Evolutionary conservation across 2,888 invertebrate species (phyloP), one percentile per base, ranked within the genome.

Genomic region (Bembecia ichneumoniformis): DNA sequence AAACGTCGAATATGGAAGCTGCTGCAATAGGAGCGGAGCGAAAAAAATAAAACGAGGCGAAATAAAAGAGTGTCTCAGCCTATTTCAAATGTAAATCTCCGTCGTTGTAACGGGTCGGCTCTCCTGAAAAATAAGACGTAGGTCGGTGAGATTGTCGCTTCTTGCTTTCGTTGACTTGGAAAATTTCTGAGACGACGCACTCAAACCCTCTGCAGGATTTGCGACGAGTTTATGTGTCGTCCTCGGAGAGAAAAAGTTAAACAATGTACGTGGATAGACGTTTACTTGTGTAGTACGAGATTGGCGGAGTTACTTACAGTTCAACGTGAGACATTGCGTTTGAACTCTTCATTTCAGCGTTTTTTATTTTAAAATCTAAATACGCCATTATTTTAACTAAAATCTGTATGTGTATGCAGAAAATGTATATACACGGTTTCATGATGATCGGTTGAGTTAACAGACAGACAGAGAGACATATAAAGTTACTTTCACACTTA

Each of bases 41-140:
- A 52, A 70, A 71, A 71, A 75, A 77, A 69, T 68, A 76, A 72
- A 73, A 68, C 56, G 59, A 54, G 64, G 58, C 60, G 60, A 72
- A 77, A 82, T 76, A 78, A 77, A 78, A 76, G 68, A 47, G 71
- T 68, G 66, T 68, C 68, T 73, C 71, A 66, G 74, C 74, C 75
- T 75, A 77, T 77, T 82, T 77, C 74, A 74, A 82, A 82, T 82
- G 81, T 81, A 82, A 82, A 82, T 82, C 78, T 78, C 69, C 69
- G 74, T 65, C 76, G 74, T 70, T 74, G 80, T 81, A 80, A 77
- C 76, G 77, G 74, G 74, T 70, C 73, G 71, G 60, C 68, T 75
- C 69, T 68, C 62, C 68, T 69, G 74, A 74, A 77, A 76, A 80
- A 81, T 78, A 80, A 82, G 81, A 74, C 74, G 46, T 71, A 76